phyloP scores from a whole-genome alignment of 1,140 invertebrate genomes.

The Parapsyche elsis region DNA sequence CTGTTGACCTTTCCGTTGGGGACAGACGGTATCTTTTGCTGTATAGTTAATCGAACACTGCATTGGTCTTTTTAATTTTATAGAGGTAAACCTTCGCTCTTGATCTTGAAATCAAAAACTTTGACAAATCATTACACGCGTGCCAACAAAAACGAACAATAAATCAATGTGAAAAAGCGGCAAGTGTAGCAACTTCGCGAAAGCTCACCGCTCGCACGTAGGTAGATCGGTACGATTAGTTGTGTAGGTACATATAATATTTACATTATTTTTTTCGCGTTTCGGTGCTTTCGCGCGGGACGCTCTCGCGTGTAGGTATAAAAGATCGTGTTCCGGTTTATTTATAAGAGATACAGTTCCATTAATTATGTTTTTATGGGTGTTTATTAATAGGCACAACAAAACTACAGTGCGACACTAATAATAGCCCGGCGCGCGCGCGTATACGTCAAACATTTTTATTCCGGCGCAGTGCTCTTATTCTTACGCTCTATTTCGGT shows the following conservation, averaged over 20 bases:
- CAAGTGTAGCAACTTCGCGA: too few relatives aligned
- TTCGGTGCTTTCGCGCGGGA: not conserved
- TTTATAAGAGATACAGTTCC: slow-evolving; percentile 36
- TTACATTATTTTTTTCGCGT: slow-evolving; percentile 9
- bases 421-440: slow-evolving; percentile 20
- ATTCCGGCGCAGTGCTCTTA: slow-evolving; percentile 46
- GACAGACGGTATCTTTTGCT: too few relatives aligned
- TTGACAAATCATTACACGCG: too few relatives aligned
- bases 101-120: too few relatives aligned
- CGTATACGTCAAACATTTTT: slow-evolving; percentile 46
- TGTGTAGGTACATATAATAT: not conserved
- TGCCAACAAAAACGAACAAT: too few relatives aligned
- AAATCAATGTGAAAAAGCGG: too few relatives aligned
- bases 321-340: slow-evolving; percentile 40
- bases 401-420: slow-evolving; percentile 45
- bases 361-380: slow-evolving; percentile 41
- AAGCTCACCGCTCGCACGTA: too few relatives aligned
- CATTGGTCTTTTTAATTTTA: too few relatives aligned
- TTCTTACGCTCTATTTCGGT: slow-evolving; percentile 46
- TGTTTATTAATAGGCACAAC: slow-evolving; percentile 43
- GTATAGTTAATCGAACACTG: too few relatives aligned
- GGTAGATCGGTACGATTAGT: too few relatives aligned
- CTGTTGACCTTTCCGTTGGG: too few relatives aligned
- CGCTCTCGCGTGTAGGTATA: not conserved
- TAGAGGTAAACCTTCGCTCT: too few relatives aligned